phyloP scores from a whole-genome alignment of 2,113 vertebrate genomes.

The Barbus barbus region DNA sequence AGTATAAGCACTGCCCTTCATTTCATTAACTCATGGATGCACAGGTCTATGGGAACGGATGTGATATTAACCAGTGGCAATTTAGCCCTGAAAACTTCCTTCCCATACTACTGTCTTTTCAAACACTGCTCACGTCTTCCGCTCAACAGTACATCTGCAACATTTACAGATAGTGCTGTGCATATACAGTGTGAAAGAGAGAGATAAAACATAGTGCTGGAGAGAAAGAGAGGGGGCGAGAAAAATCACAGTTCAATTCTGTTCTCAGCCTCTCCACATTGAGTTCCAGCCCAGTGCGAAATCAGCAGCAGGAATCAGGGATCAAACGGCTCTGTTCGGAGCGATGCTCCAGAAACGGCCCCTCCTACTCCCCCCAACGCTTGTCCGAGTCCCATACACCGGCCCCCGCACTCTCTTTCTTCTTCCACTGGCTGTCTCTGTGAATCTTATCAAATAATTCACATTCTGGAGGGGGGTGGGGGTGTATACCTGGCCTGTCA shows the following conservation, averaged over 20 bases:
- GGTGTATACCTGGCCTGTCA: constrained; percentile 45
- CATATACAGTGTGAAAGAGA: constrained; percentile 12
- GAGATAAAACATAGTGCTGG: constrained; percentile 1
- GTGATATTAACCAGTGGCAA: background rate
- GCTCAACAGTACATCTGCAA: constrained; percentile 19
- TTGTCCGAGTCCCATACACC: background rate
- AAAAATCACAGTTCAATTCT: constrained; percentile 25
- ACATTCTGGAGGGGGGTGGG: constrained; percentile 42
- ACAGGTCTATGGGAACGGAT: background rate
- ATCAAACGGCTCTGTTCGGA: constrained; percentile 39
- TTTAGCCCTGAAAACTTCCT: background rate
- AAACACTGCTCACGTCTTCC: constrained; percentile 22
- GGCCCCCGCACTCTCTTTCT: constrained; percentile 17
- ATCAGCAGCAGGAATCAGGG: constrained; percentile 51
- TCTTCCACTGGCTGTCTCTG: constrained; percentile 50
- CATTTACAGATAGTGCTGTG: constrained; percentile 34
- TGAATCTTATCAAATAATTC: constrained; percentile 66
- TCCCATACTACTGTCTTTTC: background rate
- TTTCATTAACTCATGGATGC: background rate
- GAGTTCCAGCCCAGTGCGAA: constrained; percentile 36
- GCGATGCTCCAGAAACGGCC: constrained; percentile 1
- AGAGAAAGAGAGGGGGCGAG: background rate
- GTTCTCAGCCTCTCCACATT: constrained; percentile 25
- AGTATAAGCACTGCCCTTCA: background rate
- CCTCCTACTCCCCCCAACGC: background rate